Percentiles rank a stretch among this genome's conserved stretches.
Evolutionary conservation across 2,888 invertebrate species (phyloP).

Genomic region (Drosophila hamatofila): DNA sequence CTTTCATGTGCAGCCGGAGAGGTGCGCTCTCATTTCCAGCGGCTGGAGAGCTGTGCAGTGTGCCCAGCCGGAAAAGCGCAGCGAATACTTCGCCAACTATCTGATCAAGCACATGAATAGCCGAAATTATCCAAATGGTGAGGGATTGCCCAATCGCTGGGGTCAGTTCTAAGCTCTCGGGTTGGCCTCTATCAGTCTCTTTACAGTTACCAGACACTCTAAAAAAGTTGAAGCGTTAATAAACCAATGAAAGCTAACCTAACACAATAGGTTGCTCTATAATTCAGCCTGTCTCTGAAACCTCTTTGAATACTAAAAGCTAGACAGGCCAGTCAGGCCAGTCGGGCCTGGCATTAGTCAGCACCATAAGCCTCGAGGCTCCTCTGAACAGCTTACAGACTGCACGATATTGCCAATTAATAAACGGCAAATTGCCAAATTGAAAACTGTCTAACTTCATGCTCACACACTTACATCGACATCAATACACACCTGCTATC

Average conservation of each 20-base stretch:
- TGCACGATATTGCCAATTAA: constrained; percentile 75
- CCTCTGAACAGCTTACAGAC: constrained; percentile 29
- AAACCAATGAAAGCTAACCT: background rate
- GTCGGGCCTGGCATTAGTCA: background rate
- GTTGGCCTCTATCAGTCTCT: background rate
- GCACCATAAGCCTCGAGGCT: constrained; percentile 19
- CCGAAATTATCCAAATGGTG: constrained; percentile 68
- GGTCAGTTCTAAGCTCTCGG: constrained; percentile 57
- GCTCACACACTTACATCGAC: constrained; percentile 6
- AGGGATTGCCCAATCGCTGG: constrained; percentile 65
- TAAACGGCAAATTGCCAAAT: constrained; percentile 69
- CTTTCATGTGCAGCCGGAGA: constrained; percentile 46
- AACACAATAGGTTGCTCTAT: background rate
- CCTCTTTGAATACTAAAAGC: background rate
- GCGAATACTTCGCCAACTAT: constrained; percentile 68
- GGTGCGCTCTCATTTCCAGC: constrained; percentile 45
- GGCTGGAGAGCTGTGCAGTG: constrained; percentile 54
- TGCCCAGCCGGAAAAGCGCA: constrained; percentile 44
- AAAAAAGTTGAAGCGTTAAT: constrained; percentile 10
- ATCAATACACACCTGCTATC: constrained; percentile 6
- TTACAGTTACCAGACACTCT: background rate
- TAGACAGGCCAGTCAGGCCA: background rate
- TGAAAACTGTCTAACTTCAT: constrained; percentile 47
- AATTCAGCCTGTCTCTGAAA: background rate
- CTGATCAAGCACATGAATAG: constrained; percentile 66